Evolutionary conservation across 2,888 invertebrate species (phyloP).

Genomic region (Creontiades dilutus): DNA sequence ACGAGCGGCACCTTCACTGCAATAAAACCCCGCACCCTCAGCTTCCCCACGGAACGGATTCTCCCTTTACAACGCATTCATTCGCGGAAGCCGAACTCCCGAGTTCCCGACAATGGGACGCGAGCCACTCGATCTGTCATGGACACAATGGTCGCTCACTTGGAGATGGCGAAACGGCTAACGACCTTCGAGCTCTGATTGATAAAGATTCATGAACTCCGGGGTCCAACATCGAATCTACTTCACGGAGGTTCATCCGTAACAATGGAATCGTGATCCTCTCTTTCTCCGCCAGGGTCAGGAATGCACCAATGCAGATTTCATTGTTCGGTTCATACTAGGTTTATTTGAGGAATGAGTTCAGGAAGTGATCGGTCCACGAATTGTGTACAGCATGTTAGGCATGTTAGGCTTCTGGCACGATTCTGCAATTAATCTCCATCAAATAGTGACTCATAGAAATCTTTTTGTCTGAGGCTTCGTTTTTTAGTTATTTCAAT

Average conservation of each 20-base stretch:
- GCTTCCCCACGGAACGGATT: background rate
- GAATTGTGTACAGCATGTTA: too few relatives aligned
- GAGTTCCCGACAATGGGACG: slow-evolving; percentile 26
- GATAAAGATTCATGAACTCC: slow-evolving; percentile 44
- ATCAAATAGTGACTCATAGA: too few relatives aligned
- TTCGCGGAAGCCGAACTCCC: slow-evolving; percentile 9
- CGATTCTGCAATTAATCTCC: too few relatives aligned
- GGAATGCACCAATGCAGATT: background rate
- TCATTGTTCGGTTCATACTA: too few relatives aligned
- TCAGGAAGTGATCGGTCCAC: too few relatives aligned
- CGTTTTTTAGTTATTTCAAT: too few relatives aligned
- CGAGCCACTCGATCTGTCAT: slow-evolving; percentile 41
- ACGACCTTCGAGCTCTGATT: slow-evolving; percentile 5
- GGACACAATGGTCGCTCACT: slow-evolving; percentile 33
- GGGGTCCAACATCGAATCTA: background rate
- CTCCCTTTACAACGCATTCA: slow-evolving; percentile 19
- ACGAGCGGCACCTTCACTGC: background rate
- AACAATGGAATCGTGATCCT: slow-evolving; percentile 14
- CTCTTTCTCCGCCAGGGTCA: background rate
- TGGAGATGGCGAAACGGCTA: slow-evolving; percentile 30
- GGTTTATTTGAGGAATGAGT: too few relatives aligned
- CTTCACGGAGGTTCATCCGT: background rate
- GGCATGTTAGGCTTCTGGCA: too few relatives aligned
- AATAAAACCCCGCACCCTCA: slow-evolving; percentile 25
- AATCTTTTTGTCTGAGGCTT: too few relatives aligned